phyloP scores from a whole-genome alignment of 2,113 vertebrate genomes.

The Opisthocomus hoazin region DNA sequence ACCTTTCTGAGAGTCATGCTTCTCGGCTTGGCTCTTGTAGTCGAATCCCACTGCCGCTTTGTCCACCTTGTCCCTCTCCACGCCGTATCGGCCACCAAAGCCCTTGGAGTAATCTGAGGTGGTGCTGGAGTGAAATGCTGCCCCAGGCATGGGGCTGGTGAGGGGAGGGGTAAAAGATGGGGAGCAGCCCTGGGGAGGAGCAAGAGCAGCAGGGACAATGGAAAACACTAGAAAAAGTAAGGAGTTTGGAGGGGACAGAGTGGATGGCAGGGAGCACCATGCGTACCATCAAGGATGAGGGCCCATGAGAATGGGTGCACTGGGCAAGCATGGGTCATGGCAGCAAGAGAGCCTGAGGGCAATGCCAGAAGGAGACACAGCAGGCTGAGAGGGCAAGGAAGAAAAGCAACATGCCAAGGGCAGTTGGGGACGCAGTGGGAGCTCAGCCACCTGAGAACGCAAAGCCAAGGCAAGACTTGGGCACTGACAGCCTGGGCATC shows the following conservation, averaged over 20 bases:
- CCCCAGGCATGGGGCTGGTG: neutral
- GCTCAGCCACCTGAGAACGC: neutral
- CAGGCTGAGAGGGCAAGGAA: neutral
- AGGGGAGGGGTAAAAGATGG: neutral
- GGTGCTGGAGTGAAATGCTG: neutral
- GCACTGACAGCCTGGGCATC: neutral
- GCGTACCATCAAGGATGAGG: neutral
- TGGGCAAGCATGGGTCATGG: neutral
- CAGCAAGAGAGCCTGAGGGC: neutral
- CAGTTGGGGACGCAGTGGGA: neutral
- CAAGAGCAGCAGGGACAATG: neutral
- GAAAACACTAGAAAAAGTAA: neutral
- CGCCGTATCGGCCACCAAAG: constrained; percentile 87
- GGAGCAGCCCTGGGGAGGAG: neutral
- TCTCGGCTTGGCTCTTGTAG: constrained; percentile 85
- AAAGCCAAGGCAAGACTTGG: neutral
- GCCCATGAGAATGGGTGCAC: neutral
- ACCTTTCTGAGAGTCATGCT: constrained; percentile 89
- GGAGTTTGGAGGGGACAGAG: neutral
- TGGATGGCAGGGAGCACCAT: neutral
- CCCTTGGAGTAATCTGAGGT: constrained; percentile 83
- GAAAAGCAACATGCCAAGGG: fast-evolving
- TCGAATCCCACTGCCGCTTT: constrained; percentile 86
- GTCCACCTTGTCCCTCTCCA: constrained; percentile 85
- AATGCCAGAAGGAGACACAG: neutral